Evolutionary conservation across 2,113 vertebrate species (phyloP).

Genomic region (Cyprinus carpio): DNA sequence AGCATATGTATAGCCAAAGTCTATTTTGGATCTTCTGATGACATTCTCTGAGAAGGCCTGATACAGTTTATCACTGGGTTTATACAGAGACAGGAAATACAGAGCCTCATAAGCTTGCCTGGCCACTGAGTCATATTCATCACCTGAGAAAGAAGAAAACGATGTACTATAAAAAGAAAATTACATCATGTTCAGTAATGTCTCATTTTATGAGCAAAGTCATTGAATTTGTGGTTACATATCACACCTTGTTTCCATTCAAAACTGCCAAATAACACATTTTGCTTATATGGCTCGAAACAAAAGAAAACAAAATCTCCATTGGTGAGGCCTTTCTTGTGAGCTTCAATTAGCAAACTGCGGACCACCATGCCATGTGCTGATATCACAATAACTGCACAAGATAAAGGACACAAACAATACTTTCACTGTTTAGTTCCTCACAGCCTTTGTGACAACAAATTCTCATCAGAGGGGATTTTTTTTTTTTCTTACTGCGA

Average conservation of each 20-base stretch:
- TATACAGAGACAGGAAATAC: constrained; percentile 60
- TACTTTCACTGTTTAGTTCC: background rate
- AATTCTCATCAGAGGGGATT: background rate
- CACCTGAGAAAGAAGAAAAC: constrained; percentile 42
- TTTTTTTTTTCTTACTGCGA: constrained; percentile 41
- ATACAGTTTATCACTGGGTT: constrained; percentile 55
- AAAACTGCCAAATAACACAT: constrained; percentile 58
- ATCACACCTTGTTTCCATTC: constrained; percentile 55
- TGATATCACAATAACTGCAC: constrained; percentile 60
- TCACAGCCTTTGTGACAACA: background rate
- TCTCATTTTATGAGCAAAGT: background rate
- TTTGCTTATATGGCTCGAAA: constrained; percentile 56
- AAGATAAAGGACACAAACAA: background rate
- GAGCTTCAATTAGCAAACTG: constrained; percentile 55
- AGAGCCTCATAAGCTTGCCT: constrained; percentile 54
- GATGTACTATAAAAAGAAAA: background rate
- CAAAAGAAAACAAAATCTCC: constrained; percentile 61
- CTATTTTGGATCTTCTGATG: constrained; percentile 48
- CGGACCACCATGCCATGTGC: constrained; percentile 53
- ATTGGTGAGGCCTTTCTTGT: constrained; percentile 49
- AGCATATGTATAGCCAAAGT: constrained; percentile 57
- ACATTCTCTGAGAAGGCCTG: constrained; percentile 54
- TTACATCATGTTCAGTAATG: background rate
- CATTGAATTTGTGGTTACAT: background rate
- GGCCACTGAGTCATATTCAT: constrained; percentile 53